Evolutionary conservation across 2,888 invertebrate species (phyloP), one percentile per base, ranked within the genome.

Genomic region (Tortrix viridana): DNA sequence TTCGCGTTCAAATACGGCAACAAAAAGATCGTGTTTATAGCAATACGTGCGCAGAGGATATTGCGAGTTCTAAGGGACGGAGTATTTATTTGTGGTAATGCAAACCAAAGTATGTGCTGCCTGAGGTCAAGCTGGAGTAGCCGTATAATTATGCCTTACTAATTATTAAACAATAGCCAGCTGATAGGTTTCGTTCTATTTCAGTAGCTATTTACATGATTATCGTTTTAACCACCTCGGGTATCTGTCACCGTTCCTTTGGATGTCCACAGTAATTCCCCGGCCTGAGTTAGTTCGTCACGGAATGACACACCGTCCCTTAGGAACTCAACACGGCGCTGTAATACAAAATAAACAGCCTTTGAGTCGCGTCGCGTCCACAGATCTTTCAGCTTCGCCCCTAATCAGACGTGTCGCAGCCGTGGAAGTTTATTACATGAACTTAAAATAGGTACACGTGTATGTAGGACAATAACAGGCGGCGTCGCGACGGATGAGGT

Each of bases 381-480:
- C 85, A 86, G 80, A 87, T 88, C 87, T 87, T 81, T 89, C 88
- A 81, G 75, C 81, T 71, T 75, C 69, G 68, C 73, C 71, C 76
- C 82, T 86, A 85, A 88, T 86, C 84, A 86, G 83, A 70, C 75
- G 71, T 72, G 72, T 69, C 74, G 76, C 73, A 76, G 77, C 75
- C 83, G 80, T 81, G 83, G 81, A 85, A 85, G 75, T 82, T 85
- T 85, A 87, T 86, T 80, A 80, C 80, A 82, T 82, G 84, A 84
- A 87, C 84, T 85, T 79, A 84, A 89, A 89, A 88, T 88, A 63
- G 63, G 63, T 63, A 89, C 88, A 86, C 84, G 80, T 89, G 89
- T 89, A 81, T 88, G 89, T 89, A 82, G 84, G 84, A 86, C 86
- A 87, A 89, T 89, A 85, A 88, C 82, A 79, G 78, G 72, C 71